Conservation (phyloP, 2,797 vertebrate species). For the Acanthurus leucopareius region DNA sequence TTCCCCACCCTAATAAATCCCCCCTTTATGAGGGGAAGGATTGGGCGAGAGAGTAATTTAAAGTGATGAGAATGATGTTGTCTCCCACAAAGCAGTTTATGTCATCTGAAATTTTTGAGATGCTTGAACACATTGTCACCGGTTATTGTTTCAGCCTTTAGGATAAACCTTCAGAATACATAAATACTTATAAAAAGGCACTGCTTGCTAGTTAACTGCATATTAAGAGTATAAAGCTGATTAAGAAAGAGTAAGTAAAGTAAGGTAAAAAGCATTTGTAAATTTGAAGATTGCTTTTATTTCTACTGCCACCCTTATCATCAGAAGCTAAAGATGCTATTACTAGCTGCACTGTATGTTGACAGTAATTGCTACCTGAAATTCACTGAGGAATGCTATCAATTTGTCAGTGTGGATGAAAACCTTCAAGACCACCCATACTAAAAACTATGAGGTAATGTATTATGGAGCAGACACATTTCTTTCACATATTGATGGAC, state of each 20-base stretch:
- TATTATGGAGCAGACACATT: not conserved
- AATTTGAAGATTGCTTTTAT: not conserved
- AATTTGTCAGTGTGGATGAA: constrained; percentile 37
- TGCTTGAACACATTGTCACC: not conserved
- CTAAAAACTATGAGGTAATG: not conserved
- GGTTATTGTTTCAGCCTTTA: not conserved
- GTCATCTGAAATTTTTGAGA: not conserved
- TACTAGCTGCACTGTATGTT: not conserved
- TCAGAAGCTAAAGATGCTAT: constrained; percentile 6
- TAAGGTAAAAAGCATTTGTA: not conserved
- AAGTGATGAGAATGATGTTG: constrained; percentile 1
- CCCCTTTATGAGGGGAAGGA: constrained; percentile 11
- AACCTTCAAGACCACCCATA: constrained; percentile 23
- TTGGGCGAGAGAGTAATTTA: not conserved
- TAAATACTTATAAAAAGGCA: not conserved
- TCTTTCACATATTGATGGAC: not conserved
- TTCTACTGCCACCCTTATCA: not conserved
- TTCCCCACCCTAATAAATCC: constrained; percentile 53
- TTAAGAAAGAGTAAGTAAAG: too few species aligned
- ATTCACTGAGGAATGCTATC: constrained; percentile 39
- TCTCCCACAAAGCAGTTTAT: not conserved
- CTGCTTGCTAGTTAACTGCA: too few species aligned
- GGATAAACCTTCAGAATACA: not conserved
- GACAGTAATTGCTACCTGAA: constrained; percentile 56
- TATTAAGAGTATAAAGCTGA: not conserved